These are phyloP conservation scores for Gobius niger DNA, from an alignment of 2,113 vertebrate genomes.

Conservation along the genomic window DNA sequence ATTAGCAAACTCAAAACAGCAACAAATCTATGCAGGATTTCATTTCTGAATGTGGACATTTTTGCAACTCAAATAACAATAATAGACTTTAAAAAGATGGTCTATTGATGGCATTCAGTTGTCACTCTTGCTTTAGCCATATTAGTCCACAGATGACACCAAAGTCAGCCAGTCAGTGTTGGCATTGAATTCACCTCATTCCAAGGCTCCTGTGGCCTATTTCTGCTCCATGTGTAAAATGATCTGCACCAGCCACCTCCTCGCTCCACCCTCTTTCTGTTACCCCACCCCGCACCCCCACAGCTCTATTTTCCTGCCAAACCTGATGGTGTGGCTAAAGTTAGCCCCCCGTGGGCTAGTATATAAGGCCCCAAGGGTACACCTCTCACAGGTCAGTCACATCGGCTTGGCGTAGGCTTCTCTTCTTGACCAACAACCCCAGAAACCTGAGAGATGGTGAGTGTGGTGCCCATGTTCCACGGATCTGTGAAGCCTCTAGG, in stretches of 20 bases:
- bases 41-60: constrained; percentile 8
- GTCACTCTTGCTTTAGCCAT: constrained; percentile 58
- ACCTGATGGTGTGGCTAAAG: constrained; percentile 79
- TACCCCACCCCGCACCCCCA: constrained; percentile 52
- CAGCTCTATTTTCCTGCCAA: constrained; percentile 76
- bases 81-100: constrained; percentile 31
- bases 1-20: neutral
- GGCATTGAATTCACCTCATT: constrained; percentile 79
- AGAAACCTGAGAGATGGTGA: constrained; percentile 79
- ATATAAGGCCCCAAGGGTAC: constrained; percentile 74
- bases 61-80: constrained; percentile 33
- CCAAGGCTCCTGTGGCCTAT: constrained; percentile 74
- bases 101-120: constrained; percentile 2
- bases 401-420: constrained; percentile 73
- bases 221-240: constrained; percentile 71
- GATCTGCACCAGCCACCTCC: constrained; percentile 57
- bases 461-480: constrained; percentile 54
- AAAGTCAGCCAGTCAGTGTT: constrained; percentile 60
- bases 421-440: constrained; percentile 74
- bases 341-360: constrained; percentile 70
- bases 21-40: constrained; percentile 1
- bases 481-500: constrained; percentile 29
- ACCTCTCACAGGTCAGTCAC: constrained; percentile 74
- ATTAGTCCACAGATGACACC: constrained; percentile 70
- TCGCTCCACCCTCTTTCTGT: constrained; percentile 68